Conservation (phyloP, 2,113 vertebrate species). For the Platichthys flesus region DNA sequence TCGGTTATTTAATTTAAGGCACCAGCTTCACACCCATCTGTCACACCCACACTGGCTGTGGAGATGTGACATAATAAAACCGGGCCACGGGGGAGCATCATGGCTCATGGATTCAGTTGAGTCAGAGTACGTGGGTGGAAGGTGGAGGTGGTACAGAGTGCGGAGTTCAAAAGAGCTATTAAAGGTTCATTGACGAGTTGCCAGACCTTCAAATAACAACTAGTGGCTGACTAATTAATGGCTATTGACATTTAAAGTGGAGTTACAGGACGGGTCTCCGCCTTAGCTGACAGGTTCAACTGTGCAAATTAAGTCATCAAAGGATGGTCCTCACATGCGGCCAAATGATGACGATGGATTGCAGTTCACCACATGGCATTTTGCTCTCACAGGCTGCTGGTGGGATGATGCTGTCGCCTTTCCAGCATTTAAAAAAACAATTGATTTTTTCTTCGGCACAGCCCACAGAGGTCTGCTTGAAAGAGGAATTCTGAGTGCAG, state of each 20-base stretch:
- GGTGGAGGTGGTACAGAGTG: constrained; percentile 6
- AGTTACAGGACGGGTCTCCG: constrained; percentile 37
- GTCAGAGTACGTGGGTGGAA: constrained; percentile 36
- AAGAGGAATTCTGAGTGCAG: constrained; percentile 47
- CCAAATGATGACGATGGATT: constrained; percentile 60
- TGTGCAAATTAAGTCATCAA: constrained; percentile 34
- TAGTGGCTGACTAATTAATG: constrained; percentile 40
- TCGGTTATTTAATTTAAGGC: constrained; percentile 44
- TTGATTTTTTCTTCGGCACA: constrained; percentile 73
- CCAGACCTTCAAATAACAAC: constrained; percentile 27
- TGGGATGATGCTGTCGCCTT: constrained; percentile 45
- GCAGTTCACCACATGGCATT: constrained; percentile 40
- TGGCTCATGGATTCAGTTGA: constrained; percentile 23
- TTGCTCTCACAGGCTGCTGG: constrained; percentile 29
- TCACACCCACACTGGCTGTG: constrained; percentile 38
- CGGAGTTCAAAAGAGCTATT: constrained; percentile 36
- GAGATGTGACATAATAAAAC: constrained; percentile 29
- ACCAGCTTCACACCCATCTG: constrained; percentile 45
- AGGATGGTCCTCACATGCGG: constrained; percentile 19
- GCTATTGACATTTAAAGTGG: constrained; percentile 55
- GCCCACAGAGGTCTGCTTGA: constrained; percentile 52
- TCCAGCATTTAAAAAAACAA: constrained; percentile 68
- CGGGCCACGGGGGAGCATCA: constrained; percentile 7
- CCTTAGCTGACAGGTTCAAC: constrained; percentile 31
- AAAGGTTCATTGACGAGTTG: constrained; percentile 48